Base-by-base conservation (phyloP, 2,797 vertebrate species). In the Tinamus major region DNA sequence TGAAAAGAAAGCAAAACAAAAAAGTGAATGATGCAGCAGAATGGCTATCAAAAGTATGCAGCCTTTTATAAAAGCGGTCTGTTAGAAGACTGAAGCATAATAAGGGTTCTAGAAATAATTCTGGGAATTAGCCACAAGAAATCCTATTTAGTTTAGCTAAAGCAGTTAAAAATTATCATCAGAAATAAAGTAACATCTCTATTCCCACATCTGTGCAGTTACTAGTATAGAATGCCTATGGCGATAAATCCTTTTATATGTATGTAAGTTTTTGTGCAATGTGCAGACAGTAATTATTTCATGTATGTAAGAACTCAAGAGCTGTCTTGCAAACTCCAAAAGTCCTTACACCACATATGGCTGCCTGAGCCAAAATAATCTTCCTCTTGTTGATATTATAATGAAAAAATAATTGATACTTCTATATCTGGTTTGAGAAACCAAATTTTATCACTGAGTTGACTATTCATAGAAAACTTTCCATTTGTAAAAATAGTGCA, bases 381-480 rank as follows among this genome's bases (percentile, higher is more conserved):
- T 16, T 75, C 79, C 41, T 89, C 69, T 58, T 89, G 61, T 69
- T 79, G 39, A 10, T 87, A 33, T 20, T 83, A 64, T 75, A 79
- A 76, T 51, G 44, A 78, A 87, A 95, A 86, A 79, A 21, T 72
- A 77, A 89, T 81, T 69, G 51, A 75, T 78, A 84, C 93, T 96
- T 61, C 42, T 13, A 0, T 64, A 33, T 31, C 37, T 46, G 68
- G 21, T 49, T n/a, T 92, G 79, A 85, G 65, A 85, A 95, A 96
- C 89, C 10, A 70, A 18, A 44, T 82, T 75, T 90, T 95, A 85
- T 64, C 62, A 70, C 42, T 51, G 51, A 88, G 44, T 7, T 90
- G 90, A 78, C 48, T 94, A 96, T 79, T 94, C 46, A 90, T 24
- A 72, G 72, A 94, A 82, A 92, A n/a, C 18, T 91, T 89, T 84